Evolutionary conservation across 2,888 invertebrate species (phyloP), one percentile per base, ranked within the genome.

Genomic region (Drosophila prostipennis): DNA sequence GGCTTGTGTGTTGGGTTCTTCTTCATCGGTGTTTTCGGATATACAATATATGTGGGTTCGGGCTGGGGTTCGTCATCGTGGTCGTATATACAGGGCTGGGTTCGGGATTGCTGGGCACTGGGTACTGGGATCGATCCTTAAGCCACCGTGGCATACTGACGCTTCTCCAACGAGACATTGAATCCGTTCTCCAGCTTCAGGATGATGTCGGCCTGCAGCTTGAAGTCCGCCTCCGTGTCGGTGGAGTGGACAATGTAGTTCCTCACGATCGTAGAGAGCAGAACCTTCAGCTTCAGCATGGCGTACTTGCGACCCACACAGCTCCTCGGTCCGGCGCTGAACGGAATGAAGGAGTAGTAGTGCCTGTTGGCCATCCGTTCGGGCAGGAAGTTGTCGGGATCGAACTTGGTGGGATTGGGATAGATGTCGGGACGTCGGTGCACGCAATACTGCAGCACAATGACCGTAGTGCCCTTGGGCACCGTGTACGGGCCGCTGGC

Each of bases 221-320:
- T 93, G 90, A 94, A 96, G 76, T 96, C 94, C 16, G 94, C 91
- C 84, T 96, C 95, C 52, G 94, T 93, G 26, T 95, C 89, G 70
- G 94, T 94, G 0, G 95, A 95, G 14, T 93, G 92, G 14, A 95
- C 92, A 61, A 93, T 93, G 91, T 93, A 96, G 90, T 95, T 95
- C 64, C 96, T 94, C 70, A 96, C 90, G 46, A 96, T 94, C 5
- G 95, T 96, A 0, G 96, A 94, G 1, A 96, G 93, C 0, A 96
- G 92, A 13, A 96, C 94, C 91, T 96, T 96, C 69, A 96, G 92
- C 89, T 96, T 96, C 58, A 96, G 91, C 93, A 96, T 94, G n/a
- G 96, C 96, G 90, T 96, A 96, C 92, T 96, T 96, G 42, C 96
- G 95, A 52, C 96, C 96, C 23, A 96, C 96, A 90, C 96, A 96